Evolutionary conservation across 2,797 vertebrate genomes (phyloP).

Genomic region (Notolabrus celidotus): DNA sequence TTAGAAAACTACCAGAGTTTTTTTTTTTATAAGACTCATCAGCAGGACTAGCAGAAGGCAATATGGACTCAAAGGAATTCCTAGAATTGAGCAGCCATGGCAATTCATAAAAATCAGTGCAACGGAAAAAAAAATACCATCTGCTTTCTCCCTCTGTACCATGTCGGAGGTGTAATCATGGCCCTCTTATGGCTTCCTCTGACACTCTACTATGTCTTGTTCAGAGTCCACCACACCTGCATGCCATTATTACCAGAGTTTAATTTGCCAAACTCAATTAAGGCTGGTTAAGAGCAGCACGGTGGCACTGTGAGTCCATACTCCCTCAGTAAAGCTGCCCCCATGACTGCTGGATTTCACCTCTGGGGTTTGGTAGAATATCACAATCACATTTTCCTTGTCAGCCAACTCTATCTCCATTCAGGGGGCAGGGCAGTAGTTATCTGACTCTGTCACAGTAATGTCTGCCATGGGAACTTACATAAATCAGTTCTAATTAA

Average conservation of each 20-base stretch:
- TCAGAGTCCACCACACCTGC: conserved; percentile 33
- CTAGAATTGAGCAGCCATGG: conserved; percentile 22
- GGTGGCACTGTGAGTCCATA: conserved; percentile 17
- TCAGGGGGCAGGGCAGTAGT: conserved; percentile 37
- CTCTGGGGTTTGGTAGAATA: conserved; percentile 66
- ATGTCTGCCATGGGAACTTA: conserved; percentile 56
- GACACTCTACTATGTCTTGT: conserved; percentile 25
- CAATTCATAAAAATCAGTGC: conserved; percentile 37
- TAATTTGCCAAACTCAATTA: conserved; percentile 45
- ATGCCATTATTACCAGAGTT: conserved; percentile 5
- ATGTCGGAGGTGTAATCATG: conserved; percentile 35
- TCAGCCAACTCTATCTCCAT: conserved; percentile 60
- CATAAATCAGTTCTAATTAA: conserved; percentile 67
- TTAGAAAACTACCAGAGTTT: conserved; percentile 31
- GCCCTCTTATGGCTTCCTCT: conserved; percentile 33
- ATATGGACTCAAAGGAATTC: conserved; percentile 5
- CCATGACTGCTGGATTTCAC: conserved; percentile 50
- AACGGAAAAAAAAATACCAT: conserved; percentile 24
- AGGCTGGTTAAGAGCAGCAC: conserved; percentile 18
- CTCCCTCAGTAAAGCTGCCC: neutral
- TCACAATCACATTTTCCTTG: conserved; percentile 60
- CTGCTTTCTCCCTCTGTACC: conserved; percentile 24
- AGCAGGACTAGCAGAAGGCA: conserved; percentile 16
- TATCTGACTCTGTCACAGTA: conserved; percentile 62
- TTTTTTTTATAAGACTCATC: conserved; percentile 35